Conservation (phyloP, 1,140 invertebrate species). For the Aphidius gifuensis region DNA sequence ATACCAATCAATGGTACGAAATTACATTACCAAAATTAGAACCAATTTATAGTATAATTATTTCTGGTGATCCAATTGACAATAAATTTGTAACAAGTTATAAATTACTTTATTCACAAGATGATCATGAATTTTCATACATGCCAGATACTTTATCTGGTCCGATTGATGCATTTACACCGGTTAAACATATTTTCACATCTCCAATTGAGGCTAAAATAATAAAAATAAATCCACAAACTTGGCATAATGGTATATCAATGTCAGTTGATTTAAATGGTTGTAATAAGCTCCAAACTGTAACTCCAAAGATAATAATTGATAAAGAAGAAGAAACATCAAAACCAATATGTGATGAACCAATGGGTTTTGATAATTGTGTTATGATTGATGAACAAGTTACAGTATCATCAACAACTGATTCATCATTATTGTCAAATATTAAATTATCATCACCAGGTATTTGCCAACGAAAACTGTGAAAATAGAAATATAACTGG, state of each 20-base stretch:
- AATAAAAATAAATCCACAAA: conserved; percentile 67
- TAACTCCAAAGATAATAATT: background rate
- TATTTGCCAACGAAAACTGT: conserved; percentile 29
- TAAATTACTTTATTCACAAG: conserved; percentile 66
- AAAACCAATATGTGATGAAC: conserved; percentile 56
- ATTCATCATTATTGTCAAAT: conserved; percentile 33
- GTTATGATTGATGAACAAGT: conserved; percentile 60
- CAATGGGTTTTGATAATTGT: conserved; percentile 64
- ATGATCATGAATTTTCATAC: conserved; percentile 60
- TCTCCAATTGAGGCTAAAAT: conserved; percentile 70
- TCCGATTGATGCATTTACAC: conserved; percentile 61
- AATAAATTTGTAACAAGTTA: conserved; percentile 76
- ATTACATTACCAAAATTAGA: conserved; percentile 62
- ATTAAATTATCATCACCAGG: conserved; percentile 31
- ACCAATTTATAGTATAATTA: conserved; percentile 69
- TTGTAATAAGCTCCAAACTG: conserved; percentile 50
- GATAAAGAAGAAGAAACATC: conserved; percentile 1
- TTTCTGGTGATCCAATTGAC: conserved; percentile 64
- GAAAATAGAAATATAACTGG: conserved; percentile 73
- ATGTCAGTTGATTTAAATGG: conserved; percentile 73
- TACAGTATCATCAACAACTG: conserved; percentile 52
- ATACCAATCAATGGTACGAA: conserved; percentile 57
- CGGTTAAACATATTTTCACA: conserved; percentile 64
- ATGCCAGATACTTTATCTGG: conserved; percentile 68
- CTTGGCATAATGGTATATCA: conserved; percentile 74